These are phyloP conservation scores for Saturnia japonica DNA, from an alignment of 2,888 invertebrate species.

Conservation along the genomic window DNA sequence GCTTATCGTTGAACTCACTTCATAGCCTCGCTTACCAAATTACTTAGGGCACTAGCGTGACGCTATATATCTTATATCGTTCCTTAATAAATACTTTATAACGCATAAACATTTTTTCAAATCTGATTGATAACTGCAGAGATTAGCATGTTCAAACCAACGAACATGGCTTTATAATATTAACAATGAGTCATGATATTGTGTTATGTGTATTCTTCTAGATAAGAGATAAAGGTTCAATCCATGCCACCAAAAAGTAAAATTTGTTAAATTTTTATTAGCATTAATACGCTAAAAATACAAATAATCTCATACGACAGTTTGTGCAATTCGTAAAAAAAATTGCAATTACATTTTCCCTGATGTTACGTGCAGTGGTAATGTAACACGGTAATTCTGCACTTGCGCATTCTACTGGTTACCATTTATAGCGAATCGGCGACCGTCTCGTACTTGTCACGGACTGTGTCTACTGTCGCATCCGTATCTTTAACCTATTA, in stretches of 20 bases:
- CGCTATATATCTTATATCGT: too few relatives aligned
- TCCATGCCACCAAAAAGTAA: not conserved
- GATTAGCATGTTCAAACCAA: too few relatives aligned
- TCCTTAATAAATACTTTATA: too few relatives aligned
- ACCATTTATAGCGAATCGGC: conserved; percentile 56
- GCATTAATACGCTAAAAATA: not conserved
- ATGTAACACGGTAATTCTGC: conserved; percentile 26
- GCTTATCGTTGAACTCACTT: too few relatives aligned
- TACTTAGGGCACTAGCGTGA: too few relatives aligned
- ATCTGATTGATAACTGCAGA: too few relatives aligned
- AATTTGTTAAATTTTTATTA: not conserved
- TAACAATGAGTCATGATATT: too few relatives aligned
- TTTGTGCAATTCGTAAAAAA: conserved; percentile 36
- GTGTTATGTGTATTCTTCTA: too few relatives aligned
- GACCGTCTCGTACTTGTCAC: conserved; percentile 51
- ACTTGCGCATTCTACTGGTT: conserved; percentile 66
- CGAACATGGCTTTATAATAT: too few relatives aligned
- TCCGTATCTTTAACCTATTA: conserved; percentile 61
- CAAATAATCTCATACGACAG: not conserved
- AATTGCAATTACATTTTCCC: conserved; percentile 31
- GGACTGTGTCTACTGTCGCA: conserved; percentile 37
- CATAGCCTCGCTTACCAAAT: too few relatives aligned
- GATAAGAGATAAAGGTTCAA: not conserved
- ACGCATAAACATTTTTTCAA: too few relatives aligned
- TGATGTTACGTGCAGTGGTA: conserved; percentile 27